Conservation (phyloP, 2,888 invertebrate genomes). For the Eupeodes latifasciatus region DNA sequence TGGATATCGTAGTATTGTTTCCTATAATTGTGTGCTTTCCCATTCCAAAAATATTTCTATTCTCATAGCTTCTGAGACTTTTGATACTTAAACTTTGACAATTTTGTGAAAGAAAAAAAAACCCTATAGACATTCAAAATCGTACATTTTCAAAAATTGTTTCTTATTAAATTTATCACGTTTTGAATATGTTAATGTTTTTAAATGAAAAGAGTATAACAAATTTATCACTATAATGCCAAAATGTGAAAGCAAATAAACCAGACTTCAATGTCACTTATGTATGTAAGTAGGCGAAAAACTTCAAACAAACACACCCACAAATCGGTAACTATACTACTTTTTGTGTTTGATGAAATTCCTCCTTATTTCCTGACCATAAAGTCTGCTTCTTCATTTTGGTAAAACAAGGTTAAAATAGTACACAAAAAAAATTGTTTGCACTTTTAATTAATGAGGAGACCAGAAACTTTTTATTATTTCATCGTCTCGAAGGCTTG, state of each 20-base stretch:
- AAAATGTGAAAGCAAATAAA: neutral
- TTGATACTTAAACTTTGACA: no score
- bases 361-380: constrained; percentile 17
- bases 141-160: no score
- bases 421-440: constrained; percentile 45
- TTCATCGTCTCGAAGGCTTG: constrained; percentile 28
- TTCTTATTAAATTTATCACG: no score
- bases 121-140: no score
- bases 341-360: constrained; percentile 19
- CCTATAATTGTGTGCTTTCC: no score
- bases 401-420: constrained; percentile 9
- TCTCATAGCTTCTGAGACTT: no score
- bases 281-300: neutral
- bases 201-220: no score
- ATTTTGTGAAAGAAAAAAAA: no score
- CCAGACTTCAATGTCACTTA: constrained; percentile 1
- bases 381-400: constrained; percentile 20
- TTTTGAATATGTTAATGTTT: no score
- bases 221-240: no score
- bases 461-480: constrained; percentile 43
- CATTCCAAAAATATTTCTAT: no score
- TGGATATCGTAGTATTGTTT: no score
- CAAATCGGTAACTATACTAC: constrained; percentile 5
- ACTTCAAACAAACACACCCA: constrained; percentile 21
- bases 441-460: constrained; percentile 67